Base-by-base conservation (phyloP, 2,797 vertebrate species). In the Tapera naevia region DNA sequence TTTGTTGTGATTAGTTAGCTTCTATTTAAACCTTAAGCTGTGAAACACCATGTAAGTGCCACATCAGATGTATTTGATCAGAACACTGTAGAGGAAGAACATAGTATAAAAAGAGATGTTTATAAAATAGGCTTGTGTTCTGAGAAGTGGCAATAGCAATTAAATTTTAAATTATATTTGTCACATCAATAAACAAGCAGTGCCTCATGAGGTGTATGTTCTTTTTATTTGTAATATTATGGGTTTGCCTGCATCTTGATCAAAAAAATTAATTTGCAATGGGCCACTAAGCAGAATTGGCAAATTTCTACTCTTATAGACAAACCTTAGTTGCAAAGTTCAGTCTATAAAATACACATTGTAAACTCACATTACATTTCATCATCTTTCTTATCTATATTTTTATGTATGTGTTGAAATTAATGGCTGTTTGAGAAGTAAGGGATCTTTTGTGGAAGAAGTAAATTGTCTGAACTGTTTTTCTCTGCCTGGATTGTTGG, bases 271-370 rank as follows among this genome's bases (percentile, higher is more conserved):
- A 1, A 61, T 50, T 57, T 82, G 19, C 67, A 72, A 2, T 67
- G 39, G 61, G 15, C 28, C 25, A 48, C 22, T 27, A 43, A 62
- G 58, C 33, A 86, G 58, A 91, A 69, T 70, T 70, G 75, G 13
- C 16, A 86, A 21, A 41, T 72, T 73, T 73, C 54, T 66, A 7
- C 71, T 84, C 25, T 67, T 69, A 19, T 0, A 4, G 28, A 62
- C 16, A 45, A 51, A 65, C 17, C 33, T 51, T 57, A 23, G 4
- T 35, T 62, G 50, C n/a, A n/a, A 50, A 75, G n/a, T 46, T 94
- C 39, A 45, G 21, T 80, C 79, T 76, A 37, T 66, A 58, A 79
- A 84, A 66, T 54, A 46, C 0, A 0, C 1, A 2, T 64, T 0
- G 0, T 46, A 48, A 37, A 65, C 11, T 45, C 7, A 37, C 5